Base-by-base conservation (phyloP, 2,888 invertebrate species). In the Oscheius sp. region DNA sequence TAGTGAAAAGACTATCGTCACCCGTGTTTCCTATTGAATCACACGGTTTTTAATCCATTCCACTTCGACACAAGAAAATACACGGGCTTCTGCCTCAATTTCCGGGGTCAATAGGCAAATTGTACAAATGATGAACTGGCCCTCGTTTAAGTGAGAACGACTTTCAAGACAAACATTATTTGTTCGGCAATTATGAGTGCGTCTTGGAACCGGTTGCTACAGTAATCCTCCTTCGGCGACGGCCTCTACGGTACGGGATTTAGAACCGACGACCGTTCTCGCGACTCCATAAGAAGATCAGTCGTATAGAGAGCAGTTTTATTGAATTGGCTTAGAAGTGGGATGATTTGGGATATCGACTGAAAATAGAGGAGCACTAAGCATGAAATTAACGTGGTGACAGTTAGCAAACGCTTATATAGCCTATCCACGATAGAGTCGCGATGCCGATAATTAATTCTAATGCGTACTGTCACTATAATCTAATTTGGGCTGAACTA, bases 131-230 rank as follows among this genome's bases (percentile, higher is more conserved):
- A 53, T 53, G 13, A 29, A 53, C 53, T 21, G 10, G 35, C 35
- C 60, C 60, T 60, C 60, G 37, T 60, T 60, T 60, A 60, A 63
- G 63, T 63, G 47, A 63, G 63, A 72, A 72, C 37, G 62, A 72
- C 72, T 62, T 71, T 60, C 51, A 62, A 72, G 72, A 72, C 55
- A 72, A 72, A 72, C 57, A 72, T 72, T 72, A 72, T 72, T 72
- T 50, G 62, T 72, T 72, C 72, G 72, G 60, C 72, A 72, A 72
- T 72, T 72, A 70, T 58, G 70, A 58, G 68, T 53, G 68, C 68
- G 68, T 68, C 68, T 68, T 13, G 33, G 55, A 68, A 68, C 68
- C 68, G 68, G 68, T 68, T 35, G 53, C 68, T 68, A 68, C 68
- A 53, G 68, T 68, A 68, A 53, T 37, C 55, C 21, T 21, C 55